These are phyloP conservation scores for Phylloscopus collybita DNA, from an alignment of 2,797 vertebrate genomes.

Conservation along the genomic window DNA sequence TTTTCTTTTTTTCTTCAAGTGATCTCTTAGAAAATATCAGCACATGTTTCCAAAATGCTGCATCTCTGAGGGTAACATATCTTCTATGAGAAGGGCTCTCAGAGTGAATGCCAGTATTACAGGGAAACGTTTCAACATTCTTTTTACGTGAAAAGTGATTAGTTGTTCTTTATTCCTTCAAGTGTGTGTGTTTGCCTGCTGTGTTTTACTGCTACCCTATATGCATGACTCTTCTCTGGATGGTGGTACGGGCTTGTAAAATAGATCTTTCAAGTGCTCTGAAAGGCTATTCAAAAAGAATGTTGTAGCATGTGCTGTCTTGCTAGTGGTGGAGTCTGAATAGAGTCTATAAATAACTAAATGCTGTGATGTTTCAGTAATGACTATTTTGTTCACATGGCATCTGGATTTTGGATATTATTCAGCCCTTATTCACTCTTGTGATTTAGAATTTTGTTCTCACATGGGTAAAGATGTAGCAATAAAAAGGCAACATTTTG, in stretches of 20 bases:
- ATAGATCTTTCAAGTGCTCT: not conserved
- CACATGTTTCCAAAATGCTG: not conserved
- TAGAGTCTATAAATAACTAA: slow-evolving; percentile 42
- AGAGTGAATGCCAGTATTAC: not conserved
- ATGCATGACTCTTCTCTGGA: not conserved
- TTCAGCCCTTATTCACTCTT: not conserved
- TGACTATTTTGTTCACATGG: not conserved
- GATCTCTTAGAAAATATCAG: not conserved
- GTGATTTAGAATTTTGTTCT: not conserved
- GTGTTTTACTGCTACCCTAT: not conserved
- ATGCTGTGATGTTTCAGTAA: not conserved
- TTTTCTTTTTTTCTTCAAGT: slow-evolving; percentile 8
- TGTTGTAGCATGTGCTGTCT: not conserved
- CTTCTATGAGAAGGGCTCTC: not conserved
- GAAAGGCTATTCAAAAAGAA: not conserved
- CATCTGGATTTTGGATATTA: slow-evolving; percentile 37
- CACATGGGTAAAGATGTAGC: not conserved
- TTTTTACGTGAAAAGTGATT: not conserved
- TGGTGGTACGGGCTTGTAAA: not conserved
- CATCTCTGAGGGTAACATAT: not conserved
- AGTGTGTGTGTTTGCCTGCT: not conserved
- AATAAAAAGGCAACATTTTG: not conserved
- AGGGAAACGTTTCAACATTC: not conserved
- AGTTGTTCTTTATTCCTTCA: not conserved
- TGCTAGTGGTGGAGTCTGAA: not conserved